Evolutionary conservation across 2,113 vertebrate species (phyloP).

Genomic region (Heloderma charlesbogerti): DNA sequence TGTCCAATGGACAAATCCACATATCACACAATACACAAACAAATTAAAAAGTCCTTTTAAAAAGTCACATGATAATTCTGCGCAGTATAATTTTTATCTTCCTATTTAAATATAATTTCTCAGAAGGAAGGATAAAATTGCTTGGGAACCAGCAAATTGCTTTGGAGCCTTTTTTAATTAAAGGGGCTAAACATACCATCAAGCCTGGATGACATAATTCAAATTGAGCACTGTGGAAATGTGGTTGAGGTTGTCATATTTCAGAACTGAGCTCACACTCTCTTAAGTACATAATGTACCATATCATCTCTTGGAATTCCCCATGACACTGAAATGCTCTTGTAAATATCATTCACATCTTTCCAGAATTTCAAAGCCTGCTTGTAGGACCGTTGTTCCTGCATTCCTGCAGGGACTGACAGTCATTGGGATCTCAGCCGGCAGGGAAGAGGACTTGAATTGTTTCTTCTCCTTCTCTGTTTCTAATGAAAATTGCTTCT

Average conservation of each 20-base stretch:
- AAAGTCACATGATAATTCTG: conserved; percentile 8
- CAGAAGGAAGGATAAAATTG: conserved; percentile 23
- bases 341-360: conserved; percentile 27
- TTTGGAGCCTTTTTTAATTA: conserved; percentile 24
- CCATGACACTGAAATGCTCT: conserved; percentile 5
- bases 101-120: neutral
- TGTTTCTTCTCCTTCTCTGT: too few species aligned
- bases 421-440: too few species aligned
- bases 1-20: neutral
- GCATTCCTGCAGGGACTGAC: too few species aligned
- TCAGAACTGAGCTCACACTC: conserved; percentile 34
- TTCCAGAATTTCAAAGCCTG: neutral
- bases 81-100: neutral
- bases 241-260: conserved; percentile 49
- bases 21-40: rapidly evolving
- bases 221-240: neutral
- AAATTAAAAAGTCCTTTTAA: neutral
- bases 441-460: too few species aligned
- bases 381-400: conserved; percentile 5
- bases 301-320: conserved; percentile 35
- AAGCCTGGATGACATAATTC: neutral
- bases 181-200: neutral
- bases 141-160: conserved; percentile 28
- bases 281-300: conserved; percentile 11
- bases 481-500: too few species aligned